Base-by-base conservation (phyloP, 2,797 vertebrate species). In the Sardinella longiceps region DNA sequence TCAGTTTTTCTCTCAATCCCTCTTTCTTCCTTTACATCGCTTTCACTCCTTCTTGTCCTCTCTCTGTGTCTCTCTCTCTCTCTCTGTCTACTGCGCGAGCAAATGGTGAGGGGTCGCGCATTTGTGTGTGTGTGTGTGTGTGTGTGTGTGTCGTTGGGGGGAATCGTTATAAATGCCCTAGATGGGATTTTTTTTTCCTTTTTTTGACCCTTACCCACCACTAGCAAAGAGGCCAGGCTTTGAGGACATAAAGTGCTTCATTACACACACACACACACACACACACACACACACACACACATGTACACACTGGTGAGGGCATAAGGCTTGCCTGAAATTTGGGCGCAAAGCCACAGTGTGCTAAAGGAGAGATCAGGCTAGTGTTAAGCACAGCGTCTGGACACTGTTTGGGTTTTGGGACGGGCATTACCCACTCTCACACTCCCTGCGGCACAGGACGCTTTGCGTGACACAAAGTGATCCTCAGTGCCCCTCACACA, bases 301-400 rank as follows among this genome's bases (percentile, higher is more conserved):
- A 53, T 18, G 15, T 14, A 51, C 48, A 51, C 48, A 51, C 46
- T 1, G 18, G 66, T 28, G 25, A 3, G 12, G 37, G 37, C 18
- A 60, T 45, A 86, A 60, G 66, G 60, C 12, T 58, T 84, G 66
- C 46, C 82, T 45, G 85, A 90, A 90, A 89, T 90, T 84, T 87
- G 90, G 89, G 81, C 86, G 88, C 82, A 92, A 92, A 93, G 89
- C 85, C 86, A 60, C 60, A 9, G n/a, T n/a, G n/a, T n/a, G 74
- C 86, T 91, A 90, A 92, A 91, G 46, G 5, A 11, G 45, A 10
- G 51, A 14, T 53, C 51, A 53, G 51, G 51, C 51, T 12, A 11
- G 45, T 45, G 88, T 91, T 91, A 91, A 92, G 90, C 87, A 83
- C 87, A 77, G 46, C 82, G 81, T 28, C 83, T 25, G 83, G 82